A percentile compares a stretch with the other conserved stretches of the same genome.
Evolutionary conservation across 2,797 vertebrate species (phyloP).

Genomic region (Okamejei kenojei): DNA sequence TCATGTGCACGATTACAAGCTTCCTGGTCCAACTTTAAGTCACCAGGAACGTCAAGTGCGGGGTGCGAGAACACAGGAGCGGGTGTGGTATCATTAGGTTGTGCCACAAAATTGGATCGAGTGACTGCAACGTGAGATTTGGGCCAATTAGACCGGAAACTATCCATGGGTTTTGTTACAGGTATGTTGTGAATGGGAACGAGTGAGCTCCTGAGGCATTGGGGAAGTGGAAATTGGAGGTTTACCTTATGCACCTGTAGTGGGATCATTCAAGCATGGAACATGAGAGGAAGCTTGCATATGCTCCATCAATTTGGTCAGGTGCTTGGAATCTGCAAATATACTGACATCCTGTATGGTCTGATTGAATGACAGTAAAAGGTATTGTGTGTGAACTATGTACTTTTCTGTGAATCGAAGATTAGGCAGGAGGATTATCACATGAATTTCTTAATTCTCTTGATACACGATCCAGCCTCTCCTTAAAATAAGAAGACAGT

Average conservation of each 20-base stretch:
- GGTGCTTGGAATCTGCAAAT: neutral
- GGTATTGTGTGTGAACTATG: neutral
- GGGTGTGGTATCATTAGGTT: neutral
- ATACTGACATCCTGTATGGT: slow-evolving; percentile 11
- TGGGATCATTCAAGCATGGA: neutral
- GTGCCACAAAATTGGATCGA: neutral
- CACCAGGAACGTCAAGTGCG: neutral
- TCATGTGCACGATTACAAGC: no score
- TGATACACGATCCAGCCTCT: slow-evolving; percentile 5
- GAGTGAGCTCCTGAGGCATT: neutral
- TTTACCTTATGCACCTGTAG: neutral
- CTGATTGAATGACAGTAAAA: slow-evolving; percentile 6
- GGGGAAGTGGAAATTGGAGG: neutral
- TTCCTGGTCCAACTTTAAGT: neutral
- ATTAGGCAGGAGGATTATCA: slow-evolving; percentile 5
- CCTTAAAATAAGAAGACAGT: slow-evolving; percentile 15
- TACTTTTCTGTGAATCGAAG: neutral
- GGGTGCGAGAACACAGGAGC: neutral
- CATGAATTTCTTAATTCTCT: neutral
- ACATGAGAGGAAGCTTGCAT: neutral
- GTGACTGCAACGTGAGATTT: neutral
- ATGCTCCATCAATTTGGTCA: neutral
- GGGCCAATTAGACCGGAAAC: neutral
- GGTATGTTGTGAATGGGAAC: neutral
- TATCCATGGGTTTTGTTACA: neutral